Evolutionary conservation across 2,888 invertebrate genomes (phyloP), one percentile per base, ranked within the genome.

Genomic region (Agrotis clavis): DNA sequence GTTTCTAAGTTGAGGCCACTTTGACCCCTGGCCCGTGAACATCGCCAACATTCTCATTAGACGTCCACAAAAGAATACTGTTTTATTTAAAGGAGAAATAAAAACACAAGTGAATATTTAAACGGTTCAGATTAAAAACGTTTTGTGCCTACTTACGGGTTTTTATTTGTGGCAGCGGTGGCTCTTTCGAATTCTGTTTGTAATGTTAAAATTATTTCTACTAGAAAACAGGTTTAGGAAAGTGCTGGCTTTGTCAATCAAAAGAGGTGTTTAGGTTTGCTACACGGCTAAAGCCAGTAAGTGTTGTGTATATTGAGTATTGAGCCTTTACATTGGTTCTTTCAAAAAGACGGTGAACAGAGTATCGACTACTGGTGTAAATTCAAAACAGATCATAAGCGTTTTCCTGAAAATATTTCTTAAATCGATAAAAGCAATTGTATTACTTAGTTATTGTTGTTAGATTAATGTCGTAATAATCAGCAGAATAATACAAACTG

Each of bases 11-110:
- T 89, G 90, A 90, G 91, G 92, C 92, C 91, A 94, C 94, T 94
- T 94, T 95, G 95, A 95, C 94, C 92, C 89, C 89, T 89, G 90
- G 93, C 90, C 94, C 92, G 94, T 94, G 90, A 94, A 94, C 91
- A 93, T 91, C 87, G 92, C 88, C 76, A 89, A 89, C 89, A 94
- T 93, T 94, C 93, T 93, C 92, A 93, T 94, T 94, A 94, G 89
- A 90, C 87, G 88, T 89, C 86, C 85, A 88, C 88, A 91, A 91
- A 90, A 92, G 91, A 92, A 92, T 89, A 91, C 88, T 89, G 87
- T 88, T 88, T 88, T 90, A 86, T 90, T 90, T 90, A 88, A 90
- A 83, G 63, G 63, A 83, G 77, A 86, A 86, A 88, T 81, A 87
- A 84, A 84, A 86, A 86, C 66, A 74, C 81, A 79, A 86, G 83